Conservation (phyloP, 2,797 vertebrate species). For the Pantherophis vulpinus region DNA sequence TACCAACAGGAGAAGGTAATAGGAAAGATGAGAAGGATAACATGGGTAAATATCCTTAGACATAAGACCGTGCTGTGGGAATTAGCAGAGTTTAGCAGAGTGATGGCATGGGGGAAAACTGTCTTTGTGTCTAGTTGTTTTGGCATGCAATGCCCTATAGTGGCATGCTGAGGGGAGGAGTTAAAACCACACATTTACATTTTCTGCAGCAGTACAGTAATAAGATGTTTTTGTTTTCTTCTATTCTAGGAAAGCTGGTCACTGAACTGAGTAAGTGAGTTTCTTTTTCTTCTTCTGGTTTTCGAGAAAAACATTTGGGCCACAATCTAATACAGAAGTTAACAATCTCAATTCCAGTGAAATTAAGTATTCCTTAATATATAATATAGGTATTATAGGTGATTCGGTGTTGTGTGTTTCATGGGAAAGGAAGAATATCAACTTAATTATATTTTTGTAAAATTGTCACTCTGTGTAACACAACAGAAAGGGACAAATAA, state of each 20-base stretch:
- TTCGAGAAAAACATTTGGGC: not conserved
- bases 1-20: not conserved
- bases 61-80: not conserved
- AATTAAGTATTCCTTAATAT: not conserved
- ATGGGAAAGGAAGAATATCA: not conserved
- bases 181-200: not conserved
- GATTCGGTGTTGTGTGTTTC: not conserved
- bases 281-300: not conserved
- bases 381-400: not conserved
- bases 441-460: not conserved
- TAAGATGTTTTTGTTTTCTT: not conserved
- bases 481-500: not conserved
- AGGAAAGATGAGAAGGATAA: not conserved
- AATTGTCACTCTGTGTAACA: not conserved
- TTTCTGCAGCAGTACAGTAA: not conserved
- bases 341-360: not conserved
- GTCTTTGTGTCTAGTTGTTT: not conserved
- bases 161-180: not conserved
- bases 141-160: not conserved
- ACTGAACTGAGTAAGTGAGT: conserved; percentile 20
- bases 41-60: not conserved
- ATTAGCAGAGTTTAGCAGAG: not conserved
- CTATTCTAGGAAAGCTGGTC: conserved; percentile 12
- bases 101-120: not conserved
- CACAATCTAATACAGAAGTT: not conserved